These are phyloP conservation scores for Mustela nigripes DNA, from an alignment of 2,113 vertebrate species.

Conservation along the genomic window DNA sequence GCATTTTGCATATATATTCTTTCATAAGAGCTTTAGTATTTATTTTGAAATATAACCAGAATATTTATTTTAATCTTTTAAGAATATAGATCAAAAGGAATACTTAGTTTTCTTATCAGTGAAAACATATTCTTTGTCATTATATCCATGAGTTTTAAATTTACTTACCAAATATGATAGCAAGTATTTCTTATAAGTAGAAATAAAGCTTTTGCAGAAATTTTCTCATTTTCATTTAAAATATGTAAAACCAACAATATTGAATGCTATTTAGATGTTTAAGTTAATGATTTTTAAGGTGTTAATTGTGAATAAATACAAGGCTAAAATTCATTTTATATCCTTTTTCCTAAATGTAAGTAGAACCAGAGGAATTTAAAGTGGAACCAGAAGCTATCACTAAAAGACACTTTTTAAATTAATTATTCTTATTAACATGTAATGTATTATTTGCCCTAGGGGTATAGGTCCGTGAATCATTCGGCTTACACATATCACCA, in stretches of 20 bases:
- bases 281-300: slow-evolving; percentile 13
- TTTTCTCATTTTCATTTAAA: background rate
- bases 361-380: background rate
- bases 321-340: background rate
- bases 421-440: no score
- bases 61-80: slow-evolving; percentile 31
- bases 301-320: background rate
- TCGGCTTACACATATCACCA: no score
- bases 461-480: no score
- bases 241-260: background rate
- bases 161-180: background rate
- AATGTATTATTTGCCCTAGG: no score
- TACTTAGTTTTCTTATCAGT: background rate
- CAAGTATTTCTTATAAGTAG: background rate
- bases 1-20: background rate
- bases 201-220: background rate
- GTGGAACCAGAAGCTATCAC: background rate
- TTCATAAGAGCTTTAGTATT: background rate
- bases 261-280: background rate
- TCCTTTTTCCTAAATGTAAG: background rate
- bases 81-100: background rate
- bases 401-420: background rate
- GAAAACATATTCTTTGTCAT: background rate
- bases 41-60: background rate
- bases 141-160: background rate